Evolutionary conservation across 2,113 vertebrate genomes (phyloP), one percentile per base, ranked within the genome.

Genomic region (Monarcha castaneiventris): DNA sequence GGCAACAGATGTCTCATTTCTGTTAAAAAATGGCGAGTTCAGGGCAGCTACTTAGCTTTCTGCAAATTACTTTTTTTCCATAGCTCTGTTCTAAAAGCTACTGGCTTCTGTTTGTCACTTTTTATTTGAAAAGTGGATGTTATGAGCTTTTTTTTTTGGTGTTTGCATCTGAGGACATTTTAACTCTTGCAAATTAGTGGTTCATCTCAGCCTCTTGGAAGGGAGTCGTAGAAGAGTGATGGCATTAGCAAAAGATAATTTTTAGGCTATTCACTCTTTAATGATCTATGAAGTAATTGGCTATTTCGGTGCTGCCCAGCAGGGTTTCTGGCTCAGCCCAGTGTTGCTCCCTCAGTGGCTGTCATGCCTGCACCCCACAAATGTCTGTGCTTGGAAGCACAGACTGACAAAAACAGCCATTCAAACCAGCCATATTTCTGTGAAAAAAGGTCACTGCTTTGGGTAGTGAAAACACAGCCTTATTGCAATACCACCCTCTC

Each of bases 281-380:
- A 48, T 11, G 22, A 59, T 7, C 33, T 69, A 49, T 54, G n/a
- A 89, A 81, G 32, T 75, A 80, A 74, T 37, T 25, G 15, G 56
- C 37, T 69, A 29, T 83, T 86, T 90, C 3, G 6, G 32, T 69
- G 30, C 49, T 93, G 72, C 67, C 63, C 9, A 1, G 52, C 0
- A 3, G 56, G 26, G 19, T 69, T 30, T 88, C 44, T 13, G 5
- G 35, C 59, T 86, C 74, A 49, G 51, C 63, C 59, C 58, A 39
- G 33, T 32, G 10, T 11, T 73, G 12, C 7, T 55, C 30, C 32
- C 55, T 63, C 51, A 54, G 49, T 16, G 39, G 46, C 82, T 72
- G 54, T 49, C 37, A 8, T 20, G 39, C 27, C n/a, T 61, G 41
- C 0, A 0, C 27, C 54, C 37, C 9, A 43, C 29, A 73, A 68